Evolutionary conservation across 2,113 vertebrate genomes (phyloP).

Genomic region (Lanius collurio): DNA sequence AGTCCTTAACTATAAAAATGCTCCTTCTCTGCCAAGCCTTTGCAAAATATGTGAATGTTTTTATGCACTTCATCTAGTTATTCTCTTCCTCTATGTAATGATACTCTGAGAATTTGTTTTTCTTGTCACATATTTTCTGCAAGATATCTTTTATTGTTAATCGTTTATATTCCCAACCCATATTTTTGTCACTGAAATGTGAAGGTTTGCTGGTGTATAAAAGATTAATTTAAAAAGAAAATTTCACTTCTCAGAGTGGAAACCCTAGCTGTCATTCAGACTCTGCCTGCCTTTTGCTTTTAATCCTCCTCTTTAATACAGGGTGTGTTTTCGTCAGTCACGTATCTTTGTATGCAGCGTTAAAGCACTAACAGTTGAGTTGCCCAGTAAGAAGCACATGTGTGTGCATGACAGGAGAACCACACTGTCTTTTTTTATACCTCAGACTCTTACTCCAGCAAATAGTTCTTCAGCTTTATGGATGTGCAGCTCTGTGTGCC

Average conservation of each 20-base stretch:
- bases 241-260: background rate
- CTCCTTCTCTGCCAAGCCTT: background rate
- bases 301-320: background rate
- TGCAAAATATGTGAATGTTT: background rate
- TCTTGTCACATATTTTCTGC: background rate
- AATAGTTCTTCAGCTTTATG: background rate
- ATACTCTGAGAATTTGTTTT: background rate
- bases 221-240: background rate
- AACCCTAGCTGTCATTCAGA: background rate
- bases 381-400: background rate
- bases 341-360: background rate
- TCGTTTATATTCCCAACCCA: rapidly evolving
- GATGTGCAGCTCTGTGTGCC: background rate
- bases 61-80: background rate
- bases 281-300: background rate
- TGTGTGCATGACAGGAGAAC: background rate
- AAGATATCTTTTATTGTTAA: background rate
- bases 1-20: background rate
- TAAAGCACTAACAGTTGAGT: background rate
- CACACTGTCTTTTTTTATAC: background rate
- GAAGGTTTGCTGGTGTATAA: background rate
- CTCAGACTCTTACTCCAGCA: background rate
- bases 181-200: background rate
- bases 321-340: background rate
- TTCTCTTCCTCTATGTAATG: background rate